Percentiles rank a stretch among this genome's conserved stretches.
Evolutionary conservation across 2,113 vertebrate genomes (phyloP).

Genomic region (Aythya baeri): DNA sequence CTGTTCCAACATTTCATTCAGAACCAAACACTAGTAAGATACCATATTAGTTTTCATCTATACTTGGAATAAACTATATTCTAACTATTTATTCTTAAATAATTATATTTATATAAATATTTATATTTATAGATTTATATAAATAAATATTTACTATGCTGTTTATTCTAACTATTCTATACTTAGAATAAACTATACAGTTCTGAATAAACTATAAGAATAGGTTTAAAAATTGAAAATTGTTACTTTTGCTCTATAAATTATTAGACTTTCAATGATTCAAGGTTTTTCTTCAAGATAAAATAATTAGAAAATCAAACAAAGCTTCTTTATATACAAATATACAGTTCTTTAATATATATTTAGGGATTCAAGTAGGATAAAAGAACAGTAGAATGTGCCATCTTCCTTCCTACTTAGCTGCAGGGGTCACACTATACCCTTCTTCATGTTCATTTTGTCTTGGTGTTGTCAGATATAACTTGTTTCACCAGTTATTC

Average conservation of each 20-base stretch:
- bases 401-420: background rate
- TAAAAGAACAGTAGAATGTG: background rate
- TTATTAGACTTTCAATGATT: background rate
- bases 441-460: background rate
- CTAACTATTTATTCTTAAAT: too few relatives aligned
- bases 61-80: too few relatives aligned
- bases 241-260: background rate
- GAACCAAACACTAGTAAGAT: background rate
- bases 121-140: too few relatives aligned
- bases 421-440: background rate
- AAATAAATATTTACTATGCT: too few relatives aligned
- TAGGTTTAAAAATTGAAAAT: background rate
- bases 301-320: background rate
- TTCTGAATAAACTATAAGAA: background rate
- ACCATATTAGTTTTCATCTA: background rate
- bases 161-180: too few relatives aligned
- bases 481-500: constrained; percentile 62
- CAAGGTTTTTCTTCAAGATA: background rate
- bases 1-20: background rate
- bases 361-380: background rate
- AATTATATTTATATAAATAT: too few relatives aligned
- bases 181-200: too few relatives aligned
- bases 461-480: constrained; percentile 32
- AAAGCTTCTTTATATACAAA: background rate
- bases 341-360: background rate